Percentiles rank a stretch among this genome's conserved stretches.
Evolutionary conservation across 2,888 invertebrate species (phyloP).

Genomic region (Melolontha melolontha): DNA sequence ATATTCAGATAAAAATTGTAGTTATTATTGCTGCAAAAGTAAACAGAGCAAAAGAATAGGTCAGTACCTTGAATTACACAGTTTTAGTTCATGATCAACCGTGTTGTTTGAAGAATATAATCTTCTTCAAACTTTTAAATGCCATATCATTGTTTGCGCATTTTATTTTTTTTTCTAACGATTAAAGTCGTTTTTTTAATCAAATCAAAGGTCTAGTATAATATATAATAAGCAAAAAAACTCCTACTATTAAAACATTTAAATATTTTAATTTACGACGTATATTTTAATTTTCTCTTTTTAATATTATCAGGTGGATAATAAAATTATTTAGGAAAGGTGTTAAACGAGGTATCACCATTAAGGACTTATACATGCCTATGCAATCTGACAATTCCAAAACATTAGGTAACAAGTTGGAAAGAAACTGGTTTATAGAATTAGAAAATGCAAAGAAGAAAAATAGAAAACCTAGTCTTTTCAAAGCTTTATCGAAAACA

Average conservation of each 20-base stretch:
- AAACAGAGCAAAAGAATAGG: too few relatives aligned
- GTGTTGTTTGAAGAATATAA: too few relatives aligned
- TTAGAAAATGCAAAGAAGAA: conserved; percentile 65
- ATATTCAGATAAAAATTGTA: too few relatives aligned
- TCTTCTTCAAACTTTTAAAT: too few relatives aligned
- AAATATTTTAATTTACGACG: too few relatives aligned
- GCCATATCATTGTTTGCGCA: neutral
- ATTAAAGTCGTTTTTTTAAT: too few relatives aligned
- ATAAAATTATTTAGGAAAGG: conserved; percentile 82
- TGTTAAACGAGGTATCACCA: conserved; percentile 76
- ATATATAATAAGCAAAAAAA: too few relatives aligned
- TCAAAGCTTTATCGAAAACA: conserved; percentile 71
- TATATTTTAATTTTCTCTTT: too few relatives aligned
- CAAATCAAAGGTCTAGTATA: too few relatives aligned
- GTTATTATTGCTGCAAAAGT: too few relatives aligned
- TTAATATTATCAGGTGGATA: conserved; percentile 74
- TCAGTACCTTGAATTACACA: neutral
- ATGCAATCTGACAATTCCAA: conserved; percentile 77
- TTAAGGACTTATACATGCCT: conserved; percentile 80
- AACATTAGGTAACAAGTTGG: conserved; percentile 75
- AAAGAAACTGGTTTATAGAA: conserved; percentile 76
- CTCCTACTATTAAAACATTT: too few relatives aligned
- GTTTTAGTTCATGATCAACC: too few relatives aligned
- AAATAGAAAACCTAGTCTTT: conserved; percentile 70
- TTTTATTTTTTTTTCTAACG: neutral